These are phyloP conservation scores for Pseudomyrmex cubaensis DNA, from an alignment of 1,140 invertebrate genomes.

Conservation along the genomic window DNA sequence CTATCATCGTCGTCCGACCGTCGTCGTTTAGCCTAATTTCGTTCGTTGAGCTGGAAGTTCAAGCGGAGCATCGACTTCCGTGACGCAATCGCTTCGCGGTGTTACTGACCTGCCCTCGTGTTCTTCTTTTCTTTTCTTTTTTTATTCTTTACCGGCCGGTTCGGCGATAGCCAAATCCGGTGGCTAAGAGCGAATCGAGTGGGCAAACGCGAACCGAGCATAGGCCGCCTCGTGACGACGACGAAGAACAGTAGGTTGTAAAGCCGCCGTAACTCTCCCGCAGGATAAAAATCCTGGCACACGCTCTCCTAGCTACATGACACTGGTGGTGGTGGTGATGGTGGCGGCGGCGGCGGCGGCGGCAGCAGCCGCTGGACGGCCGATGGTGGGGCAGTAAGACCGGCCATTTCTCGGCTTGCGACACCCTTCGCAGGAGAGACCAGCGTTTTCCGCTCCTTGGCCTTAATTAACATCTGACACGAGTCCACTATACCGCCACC, in stretches of 20 bases:
- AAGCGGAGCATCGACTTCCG: conserved; percentile 63
- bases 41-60: conserved; percentile 35
- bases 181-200: conserved; percentile 46
- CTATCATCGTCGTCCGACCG: background rate
- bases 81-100: conserved; percentile 65
- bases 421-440: conserved; percentile 77
- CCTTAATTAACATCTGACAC: conserved; percentile 84
- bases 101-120: conserved; percentile 72
- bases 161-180: conserved; percentile 9
- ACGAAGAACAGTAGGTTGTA: conserved; percentile 76
- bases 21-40: conserved; percentile 30
- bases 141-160: conserved; percentile 60
- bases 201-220: conserved; percentile 70
- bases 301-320: conserved; percentile 66
- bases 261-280: conserved; percentile 78
- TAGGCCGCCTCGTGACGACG: conserved; percentile 73
- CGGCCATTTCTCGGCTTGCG: conserved; percentile 78
- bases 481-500: conserved; percentile 73
- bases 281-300: conserved; percentile 80
- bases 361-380: background rate
- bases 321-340: background rate
- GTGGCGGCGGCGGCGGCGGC: conserved; percentile 17
- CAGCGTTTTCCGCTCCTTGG: conserved; percentile 83
- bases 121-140: conserved; percentile 35
- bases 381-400: conserved; percentile 54